Conservation (phyloP, 2,797 vertebrate genomes). For the Ctenosaura bakeri region DNA sequence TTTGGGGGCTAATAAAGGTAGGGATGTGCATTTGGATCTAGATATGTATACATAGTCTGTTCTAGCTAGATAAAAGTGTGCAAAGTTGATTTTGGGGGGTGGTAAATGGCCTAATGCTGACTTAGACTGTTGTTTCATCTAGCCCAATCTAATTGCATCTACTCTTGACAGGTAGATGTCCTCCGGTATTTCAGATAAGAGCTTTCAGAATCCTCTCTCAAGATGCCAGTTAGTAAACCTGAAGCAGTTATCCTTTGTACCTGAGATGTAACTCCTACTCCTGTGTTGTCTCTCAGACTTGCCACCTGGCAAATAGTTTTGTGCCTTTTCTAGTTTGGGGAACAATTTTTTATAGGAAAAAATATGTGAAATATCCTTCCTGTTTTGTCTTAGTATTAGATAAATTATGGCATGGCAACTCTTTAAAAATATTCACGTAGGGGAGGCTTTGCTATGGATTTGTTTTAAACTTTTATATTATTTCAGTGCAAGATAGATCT, state of each 20-base stretch:
- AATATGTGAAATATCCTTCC: background rate
- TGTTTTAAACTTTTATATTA: slow-evolving; percentile 46
- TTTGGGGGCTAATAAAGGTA: background rate
- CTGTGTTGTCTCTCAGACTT: background rate
- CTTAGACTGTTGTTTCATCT: background rate
- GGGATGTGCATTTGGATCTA: background rate
- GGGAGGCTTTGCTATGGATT: slow-evolving; percentile 23
- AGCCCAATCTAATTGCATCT: background rate
- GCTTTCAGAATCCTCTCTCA: background rate
- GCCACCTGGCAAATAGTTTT: background rate
- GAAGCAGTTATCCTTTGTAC: background rate
- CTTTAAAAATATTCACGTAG: slow-evolving; percentile 15
- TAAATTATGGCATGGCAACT: background rate
- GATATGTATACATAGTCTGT: background rate
- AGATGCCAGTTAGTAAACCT: background rate
- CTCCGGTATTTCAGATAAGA: background rate
- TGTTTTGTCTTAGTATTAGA: background rate
- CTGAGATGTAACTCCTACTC: background rate
- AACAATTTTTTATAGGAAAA: background rate
- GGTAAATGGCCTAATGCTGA: background rate
- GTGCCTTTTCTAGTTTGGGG: background rate
- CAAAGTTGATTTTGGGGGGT: background rate
- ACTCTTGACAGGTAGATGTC: background rate
- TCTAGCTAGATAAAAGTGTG: background rate
- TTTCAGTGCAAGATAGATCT: slow-evolving; percentile 22